These are phyloP conservation scores for Lathamus discolor DNA, from an alignment of 2,113 vertebrate genomes.

Conservation along the genomic window DNA sequence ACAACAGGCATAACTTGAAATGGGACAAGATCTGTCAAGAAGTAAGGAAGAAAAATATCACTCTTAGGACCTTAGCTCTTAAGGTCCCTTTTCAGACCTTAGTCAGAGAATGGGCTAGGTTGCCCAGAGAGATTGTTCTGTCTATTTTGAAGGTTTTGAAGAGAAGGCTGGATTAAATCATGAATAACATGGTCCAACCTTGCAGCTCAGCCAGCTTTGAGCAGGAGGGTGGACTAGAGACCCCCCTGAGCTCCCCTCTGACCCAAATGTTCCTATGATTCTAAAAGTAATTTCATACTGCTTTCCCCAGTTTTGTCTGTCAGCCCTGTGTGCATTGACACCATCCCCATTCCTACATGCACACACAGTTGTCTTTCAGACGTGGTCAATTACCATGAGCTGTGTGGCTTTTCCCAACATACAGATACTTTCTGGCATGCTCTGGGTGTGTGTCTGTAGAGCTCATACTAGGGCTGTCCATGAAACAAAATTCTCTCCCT, in stretches of 20 bases:
- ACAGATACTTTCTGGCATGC: background rate
- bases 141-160: background rate
- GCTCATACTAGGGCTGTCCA: background rate
- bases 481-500: background rate
- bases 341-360: background rate
- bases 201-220: background rate
- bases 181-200: background rate
- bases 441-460: accelerated
- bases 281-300: background rate
- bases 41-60: background rate
- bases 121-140: background rate
- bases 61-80: background rate
- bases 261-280: background rate
- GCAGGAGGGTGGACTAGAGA: background rate
- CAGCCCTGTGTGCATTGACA: background rate
- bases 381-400: background rate
- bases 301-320: background rate
- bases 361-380: background rate
- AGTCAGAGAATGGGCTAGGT: background rate
- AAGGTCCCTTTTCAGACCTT: background rate
- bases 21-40: background rate
- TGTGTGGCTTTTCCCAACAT: background rate
- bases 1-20: background rate
- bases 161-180: background rate
- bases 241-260: background rate